Base-by-base conservation (phyloP, 2,888 invertebrate species). In the Hyppa rectilinea region DNA sequence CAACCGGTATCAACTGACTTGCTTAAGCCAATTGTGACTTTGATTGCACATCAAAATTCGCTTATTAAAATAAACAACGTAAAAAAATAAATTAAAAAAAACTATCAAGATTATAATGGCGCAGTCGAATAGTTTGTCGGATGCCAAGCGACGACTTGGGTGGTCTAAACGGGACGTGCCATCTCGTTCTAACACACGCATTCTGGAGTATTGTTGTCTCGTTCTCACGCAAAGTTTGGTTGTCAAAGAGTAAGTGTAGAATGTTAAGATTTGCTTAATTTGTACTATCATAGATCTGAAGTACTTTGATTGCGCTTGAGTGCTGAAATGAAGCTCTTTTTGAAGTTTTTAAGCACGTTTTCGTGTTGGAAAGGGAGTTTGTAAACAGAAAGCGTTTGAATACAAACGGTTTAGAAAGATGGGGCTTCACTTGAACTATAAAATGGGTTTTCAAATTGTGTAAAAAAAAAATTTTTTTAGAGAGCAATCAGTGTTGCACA, bases 121-220 rank as follows among this genome's bases (percentile, higher is more conserved):
- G 84, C 80, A 86, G 84, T 89, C 82, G 88, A 88, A 88, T 89
- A 87, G 90, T 89, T 91, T 90, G 88, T 86, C 88, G 89, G 90
- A 94, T 94, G 91, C 93, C 92, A 87, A 71, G 52, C 77, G 34
- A 60, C 91, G 68, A 92, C 95, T 95, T 95, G 95, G 95, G 95
- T 95, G 95, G 95, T 95, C 95, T 88, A 79, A 85, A 84, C 87
- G 69, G 67, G 43, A 59, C 72, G 56, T 26, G 26, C 79, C n/a
- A 59, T 92, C 90, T 74, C 87, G 38, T 64, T 91, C 88, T 29
- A 76, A 56, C 91, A 1, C 20, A 40, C 6, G 49, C 69, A 69
- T 78, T 66, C 65, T 50, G 34, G 52, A 68, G 66, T 82, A 59
- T 67, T 40, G 49, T 66, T 38, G 9, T 83, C 86, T 76, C 84